Percentiles rank a stretch among this genome's conserved stretches.
Conservation (phyloP, 2,888 invertebrate genomes). For the Marronus borbonicus region DNA sequence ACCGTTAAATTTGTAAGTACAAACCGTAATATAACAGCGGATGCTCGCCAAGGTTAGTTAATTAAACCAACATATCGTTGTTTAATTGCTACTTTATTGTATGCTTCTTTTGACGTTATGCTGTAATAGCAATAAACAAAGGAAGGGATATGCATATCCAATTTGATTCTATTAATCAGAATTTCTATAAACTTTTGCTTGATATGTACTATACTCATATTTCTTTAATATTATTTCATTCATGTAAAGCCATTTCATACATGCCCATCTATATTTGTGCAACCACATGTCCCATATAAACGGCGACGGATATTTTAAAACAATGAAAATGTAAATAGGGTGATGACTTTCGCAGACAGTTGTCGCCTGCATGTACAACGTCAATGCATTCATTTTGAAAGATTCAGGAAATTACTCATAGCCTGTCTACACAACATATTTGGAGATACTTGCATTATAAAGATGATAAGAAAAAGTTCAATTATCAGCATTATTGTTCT, state of each 20-base stretch:
- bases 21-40: slow-evolving; percentile 2
- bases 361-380: not conserved
- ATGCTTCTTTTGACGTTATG: not conserved
- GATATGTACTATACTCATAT: no score
- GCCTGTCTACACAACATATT: not conserved
- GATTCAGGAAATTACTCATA: slow-evolving; percentile 43
- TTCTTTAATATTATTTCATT: not conserved
- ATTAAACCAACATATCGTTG: slow-evolving; percentile 17
- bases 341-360: slow-evolving; percentile 21
- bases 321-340: slow-evolving; percentile 39
- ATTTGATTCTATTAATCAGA: no score
- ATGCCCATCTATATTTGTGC: not conserved
- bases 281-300: slow-evolving; percentile 7
- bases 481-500: not conserved
- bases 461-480: not conserved
- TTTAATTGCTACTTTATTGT: slow-evolving; percentile 7
- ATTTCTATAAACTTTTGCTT: not conserved
- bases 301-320: not conserved
- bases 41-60: slow-evolving; percentile 26
- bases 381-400: slow-evolving; percentile 22
- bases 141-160: no score
- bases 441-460: not conserved
- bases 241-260: not conserved
- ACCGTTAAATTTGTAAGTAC: slow-evolving; percentile 18
- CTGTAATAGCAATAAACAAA: no score